These are phyloP conservation scores for Oreochromis aureus DNA, from an alignment of 2,113 vertebrate genomes.

Conservation along the genomic window DNA sequence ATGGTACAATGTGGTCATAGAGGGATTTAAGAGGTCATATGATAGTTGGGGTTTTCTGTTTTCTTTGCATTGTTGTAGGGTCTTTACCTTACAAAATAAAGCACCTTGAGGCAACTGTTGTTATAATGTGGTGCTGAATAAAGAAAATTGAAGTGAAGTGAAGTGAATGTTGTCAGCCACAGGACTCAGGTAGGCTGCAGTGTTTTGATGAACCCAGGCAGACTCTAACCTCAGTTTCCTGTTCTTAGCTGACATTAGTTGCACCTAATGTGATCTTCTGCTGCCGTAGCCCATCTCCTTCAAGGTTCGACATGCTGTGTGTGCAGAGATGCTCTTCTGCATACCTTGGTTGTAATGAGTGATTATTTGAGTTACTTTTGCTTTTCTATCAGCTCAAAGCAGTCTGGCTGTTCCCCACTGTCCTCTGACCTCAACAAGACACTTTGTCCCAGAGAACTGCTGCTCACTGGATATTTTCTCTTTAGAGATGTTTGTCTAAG, in stretches of 20 bases:
- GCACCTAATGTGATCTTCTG: neutral
- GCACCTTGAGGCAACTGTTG: neutral
- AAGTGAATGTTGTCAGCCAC: neutral
- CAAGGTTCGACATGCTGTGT: neutral
- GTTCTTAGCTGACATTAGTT: neutral
- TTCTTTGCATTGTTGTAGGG: neutral
- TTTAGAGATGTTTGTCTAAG: neutral
- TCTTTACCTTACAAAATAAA: neutral
- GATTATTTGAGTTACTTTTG: neutral
- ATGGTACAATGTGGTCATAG: neutral
- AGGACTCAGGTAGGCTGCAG: neutral
- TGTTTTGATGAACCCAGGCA: neutral
- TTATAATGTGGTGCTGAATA: neutral
- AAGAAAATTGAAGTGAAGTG: fast-evolving
- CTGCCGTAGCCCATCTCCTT: neutral
- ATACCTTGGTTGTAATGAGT: neutral
- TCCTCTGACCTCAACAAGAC: neutral
- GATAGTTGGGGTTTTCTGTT: neutral
- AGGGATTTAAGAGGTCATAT: neutral
- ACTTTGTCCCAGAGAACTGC: neutral
- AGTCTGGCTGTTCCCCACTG: neutral
- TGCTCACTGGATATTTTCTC: neutral
- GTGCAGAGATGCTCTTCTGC: neutral
- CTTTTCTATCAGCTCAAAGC: neutral
- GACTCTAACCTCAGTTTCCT: neutral